Percentiles rank a stretch among this genome's conserved stretches.
Evolutionary conservation across 2,797 vertebrate genomes (phyloP).

Genomic region (Falco naumanni): DNA sequence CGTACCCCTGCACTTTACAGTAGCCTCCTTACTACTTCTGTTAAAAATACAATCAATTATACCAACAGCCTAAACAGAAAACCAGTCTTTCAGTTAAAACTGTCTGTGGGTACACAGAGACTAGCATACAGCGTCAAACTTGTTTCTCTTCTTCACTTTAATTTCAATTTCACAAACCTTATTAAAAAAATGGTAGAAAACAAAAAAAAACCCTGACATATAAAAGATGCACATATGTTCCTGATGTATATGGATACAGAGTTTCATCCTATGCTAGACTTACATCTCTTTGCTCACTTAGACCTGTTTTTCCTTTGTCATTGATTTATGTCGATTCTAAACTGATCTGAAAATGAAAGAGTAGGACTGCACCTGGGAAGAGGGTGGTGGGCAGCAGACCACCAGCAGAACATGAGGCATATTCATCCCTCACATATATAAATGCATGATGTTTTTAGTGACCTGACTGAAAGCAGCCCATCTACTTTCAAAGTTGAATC

Average conservation of each 20-base stretch:
- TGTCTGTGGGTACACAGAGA: neutral
- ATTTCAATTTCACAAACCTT: neutral
- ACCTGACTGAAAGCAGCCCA: neutral
- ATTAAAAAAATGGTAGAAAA: neutral
- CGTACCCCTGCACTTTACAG: neutral
- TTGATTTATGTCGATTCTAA: neutral
- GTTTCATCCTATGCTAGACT: neutral
- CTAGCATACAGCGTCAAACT: neutral
- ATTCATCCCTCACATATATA: neutral
- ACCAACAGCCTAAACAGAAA: neutral
- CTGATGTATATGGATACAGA: neutral
- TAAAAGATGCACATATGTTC: neutral
- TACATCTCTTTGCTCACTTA: neutral
- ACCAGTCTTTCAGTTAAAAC: neutral
- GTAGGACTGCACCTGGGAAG: neutral
- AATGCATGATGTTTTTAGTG: neutral
- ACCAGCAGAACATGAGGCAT: neutral
- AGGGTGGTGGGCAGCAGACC: neutral
- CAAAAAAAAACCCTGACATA: neutral
- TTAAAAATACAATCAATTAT: neutral
- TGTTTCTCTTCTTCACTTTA: neutral
- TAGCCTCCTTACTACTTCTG: neutral
- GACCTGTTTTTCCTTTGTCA: neutral
- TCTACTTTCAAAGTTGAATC: neutral
- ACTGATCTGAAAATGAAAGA: neutral